phyloP scores from a whole-genome alignment of 2,797 vertebrate genomes.

The Phoeniculus purpureus region DNA sequence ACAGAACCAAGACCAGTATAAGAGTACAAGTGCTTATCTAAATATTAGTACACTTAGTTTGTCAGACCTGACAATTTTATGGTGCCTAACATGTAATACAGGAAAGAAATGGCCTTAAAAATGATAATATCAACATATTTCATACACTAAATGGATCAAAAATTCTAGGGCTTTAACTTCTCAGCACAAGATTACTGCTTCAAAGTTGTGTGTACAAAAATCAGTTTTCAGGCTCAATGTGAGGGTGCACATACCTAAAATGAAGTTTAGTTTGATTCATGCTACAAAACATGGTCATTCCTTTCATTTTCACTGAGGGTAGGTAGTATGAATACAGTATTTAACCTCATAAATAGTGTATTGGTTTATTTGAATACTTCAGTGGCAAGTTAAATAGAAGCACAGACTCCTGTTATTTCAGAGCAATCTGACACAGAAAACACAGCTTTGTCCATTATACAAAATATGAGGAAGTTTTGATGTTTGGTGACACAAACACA shows the following conservation, averaged over 20 bases:
- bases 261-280: neutral
- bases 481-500: neutral
- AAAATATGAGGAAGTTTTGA: neutral
- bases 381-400: neutral
- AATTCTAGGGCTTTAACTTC: neutral
- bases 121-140: neutral
- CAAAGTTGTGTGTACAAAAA: neutral
- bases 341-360: neutral
- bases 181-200: neutral
- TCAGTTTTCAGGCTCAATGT: neutral
- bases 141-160: neutral
- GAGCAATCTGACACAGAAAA: neutral
- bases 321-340: neutral
- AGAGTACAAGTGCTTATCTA: neutral
- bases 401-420: neutral
- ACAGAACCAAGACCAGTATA: neutral
- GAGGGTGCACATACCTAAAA: neutral
- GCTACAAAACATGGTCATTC: neutral
- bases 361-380: neutral
- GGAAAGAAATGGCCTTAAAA: neutral
- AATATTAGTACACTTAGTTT: neutral
- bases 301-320: neutral
- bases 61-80: neutral
- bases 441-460: neutral
- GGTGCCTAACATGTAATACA: fast-evolving